Base-by-base conservation (phyloP, 1,140 invertebrate genomes). In the Pogonomyrmex californicus region DNA sequence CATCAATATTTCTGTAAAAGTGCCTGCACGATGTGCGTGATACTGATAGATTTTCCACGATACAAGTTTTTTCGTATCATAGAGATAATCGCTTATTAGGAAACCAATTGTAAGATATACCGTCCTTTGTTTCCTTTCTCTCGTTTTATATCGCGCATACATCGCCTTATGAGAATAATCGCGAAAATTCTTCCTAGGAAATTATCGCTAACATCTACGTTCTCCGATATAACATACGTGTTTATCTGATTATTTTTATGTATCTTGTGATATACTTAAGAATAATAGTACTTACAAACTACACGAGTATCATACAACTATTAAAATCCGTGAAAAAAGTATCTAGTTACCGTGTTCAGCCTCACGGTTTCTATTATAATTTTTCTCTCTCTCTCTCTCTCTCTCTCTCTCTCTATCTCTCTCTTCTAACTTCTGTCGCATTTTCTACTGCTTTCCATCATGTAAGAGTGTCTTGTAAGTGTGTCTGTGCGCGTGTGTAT, bases 301-400 rank as follows among this genome's bases (percentile, higher is more conserved):
- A 81, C 56, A n/a, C n/a, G 70, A 76, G 41, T 86, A 86, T 65
- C 78, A 9, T 75, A 71, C 70, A 66, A 49, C 77, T 90, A 89
- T 85, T 87, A 89, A 90, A 89, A 91, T 90, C 77, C 71, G 90
- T 90, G 90, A 91, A 91, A 91, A 75, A 91, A 91, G 81, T 89
- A 87, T 76, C 62, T 87, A 76, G 49, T 14, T 33, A 41, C 54
- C 62, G 36, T 54, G 36, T 33, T 58, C n/a, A 47, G 30, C 36
- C n/a, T n/a, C n/a, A 41, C 79, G 79, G 79, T 54, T 36, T 62
- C 54, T 83, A 75, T 75, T 75, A 3, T 83, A 83, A 83, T n/a
- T n/a, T n/a, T 23, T 23, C 23, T 23, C 23, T 23, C 23, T 23
- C 23, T 23, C 23, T 23, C 23, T 23, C 23, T 23, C 23, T 23